Conservation (phyloP, 2,113 vertebrate species). For the Nansenia antarctica region DNA sequence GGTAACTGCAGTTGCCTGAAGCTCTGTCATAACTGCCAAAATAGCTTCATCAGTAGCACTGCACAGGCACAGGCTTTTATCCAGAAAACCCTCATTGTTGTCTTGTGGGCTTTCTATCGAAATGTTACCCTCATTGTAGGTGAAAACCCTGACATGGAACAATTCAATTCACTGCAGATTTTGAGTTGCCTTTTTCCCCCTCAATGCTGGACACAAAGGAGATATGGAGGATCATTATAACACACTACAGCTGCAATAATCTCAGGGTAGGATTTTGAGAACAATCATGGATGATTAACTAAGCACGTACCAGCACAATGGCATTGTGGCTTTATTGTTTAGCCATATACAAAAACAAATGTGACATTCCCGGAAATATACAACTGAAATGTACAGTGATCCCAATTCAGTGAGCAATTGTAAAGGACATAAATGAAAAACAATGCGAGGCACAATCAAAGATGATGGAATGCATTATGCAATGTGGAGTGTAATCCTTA, state of each 20-base stretch:
- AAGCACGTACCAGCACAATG: not conserved
- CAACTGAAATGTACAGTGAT: conserved; percentile 34
- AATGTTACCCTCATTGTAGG: too few species aligned
- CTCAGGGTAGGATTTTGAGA: not conserved
- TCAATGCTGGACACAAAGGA: not conserved
- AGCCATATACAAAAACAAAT: not conserved
- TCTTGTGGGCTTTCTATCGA: too few species aligned
- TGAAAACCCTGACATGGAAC: not conserved
- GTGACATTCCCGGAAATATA: conserved; percentile 33
- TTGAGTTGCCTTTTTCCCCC: not conserved
- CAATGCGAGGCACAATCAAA: conserved; percentile 46
- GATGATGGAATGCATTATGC: conserved; percentile 24
- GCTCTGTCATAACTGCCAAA: conserved; percentile 21
- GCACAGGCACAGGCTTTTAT: not conserved
- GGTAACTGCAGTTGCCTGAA: conserved; percentile 30
- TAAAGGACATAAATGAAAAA: conserved; percentile 33
- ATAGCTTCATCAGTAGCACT: conserved; percentile 1
- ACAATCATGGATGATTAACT: not conserved
- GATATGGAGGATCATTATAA: not conserved
- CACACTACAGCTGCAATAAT: not conserved
- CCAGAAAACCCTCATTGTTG: not conserved
- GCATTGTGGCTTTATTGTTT: not conserved
- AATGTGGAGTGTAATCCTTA: conserved; percentile 42
- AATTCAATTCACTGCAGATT: not conserved
- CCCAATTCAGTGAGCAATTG: conserved; percentile 48